Percentiles rank a stretch among this genome's conserved stretches.
phyloP scores from a whole-genome alignment of 2,113 vertebrate genomes.

The Propithecus coquereli region DNA sequence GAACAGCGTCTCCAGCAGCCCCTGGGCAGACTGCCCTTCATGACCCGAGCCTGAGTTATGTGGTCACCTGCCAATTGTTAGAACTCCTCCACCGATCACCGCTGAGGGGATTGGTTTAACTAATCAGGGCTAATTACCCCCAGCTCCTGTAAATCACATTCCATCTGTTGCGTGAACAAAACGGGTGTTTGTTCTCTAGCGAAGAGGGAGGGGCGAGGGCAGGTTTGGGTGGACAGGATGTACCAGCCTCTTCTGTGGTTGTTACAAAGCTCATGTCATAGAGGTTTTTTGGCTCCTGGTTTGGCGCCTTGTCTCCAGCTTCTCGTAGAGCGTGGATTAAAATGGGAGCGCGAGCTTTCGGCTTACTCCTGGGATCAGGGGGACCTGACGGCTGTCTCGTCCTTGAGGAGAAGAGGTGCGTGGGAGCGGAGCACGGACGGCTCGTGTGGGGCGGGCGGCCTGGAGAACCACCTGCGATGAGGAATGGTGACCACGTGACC shows the following conservation, averaged over 20 bases:
- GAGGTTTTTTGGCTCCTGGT: background rate
- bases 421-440: accelerated
- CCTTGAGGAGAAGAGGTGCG: background rate
- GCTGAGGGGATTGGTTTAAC: accelerated
- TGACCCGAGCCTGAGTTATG: accelerated
- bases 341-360: accelerated
- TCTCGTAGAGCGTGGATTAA: background rate
- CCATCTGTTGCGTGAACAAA: too few species aligned
- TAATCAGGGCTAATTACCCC: too few species aligned
- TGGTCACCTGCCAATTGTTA: accelerated
- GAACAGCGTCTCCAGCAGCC: background rate
- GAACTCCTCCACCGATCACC: accelerated
- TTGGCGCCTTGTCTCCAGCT: accelerated
- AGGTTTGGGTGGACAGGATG: accelerated
- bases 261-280: background rate
- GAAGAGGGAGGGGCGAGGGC: background rate
- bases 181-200: background rate
- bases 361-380: background rate
- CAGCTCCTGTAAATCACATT: accelerated
- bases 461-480: too few species aligned
- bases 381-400: accelerated
- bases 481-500: accelerated
- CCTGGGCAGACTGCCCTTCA: background rate
- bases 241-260: background rate
- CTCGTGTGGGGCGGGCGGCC: accelerated